phyloP scores from a whole-genome alignment of 2,888 invertebrate genomes.

The Poecilus cupreus region DNA sequence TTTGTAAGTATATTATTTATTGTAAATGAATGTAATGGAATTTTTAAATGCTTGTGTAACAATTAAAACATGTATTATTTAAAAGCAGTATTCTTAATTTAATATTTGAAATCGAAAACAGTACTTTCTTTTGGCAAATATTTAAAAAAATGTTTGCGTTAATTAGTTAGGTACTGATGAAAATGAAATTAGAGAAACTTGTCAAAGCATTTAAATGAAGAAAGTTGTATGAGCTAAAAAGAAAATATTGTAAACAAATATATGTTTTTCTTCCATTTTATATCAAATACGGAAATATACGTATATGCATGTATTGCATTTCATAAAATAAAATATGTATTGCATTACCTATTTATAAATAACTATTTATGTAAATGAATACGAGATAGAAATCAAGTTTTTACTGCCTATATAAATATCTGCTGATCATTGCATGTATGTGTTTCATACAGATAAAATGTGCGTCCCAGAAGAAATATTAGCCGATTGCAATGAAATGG shows the following conservation, averaged over 20 bases:
- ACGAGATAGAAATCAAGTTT: constrained; percentile 1
- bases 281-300: background rate
- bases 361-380: constrained; percentile 9
- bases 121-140: background rate
- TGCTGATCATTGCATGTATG: background rate
- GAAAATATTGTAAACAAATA: too few relatives aligned
- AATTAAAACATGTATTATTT: background rate
- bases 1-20: constrained; percentile 49
- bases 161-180: too few relatives aligned
- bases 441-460: constrained; percentile 78
- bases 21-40: background rate
- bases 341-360: background rate
- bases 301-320: background rate
- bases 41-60: too few relatives aligned
- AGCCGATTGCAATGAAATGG: constrained; percentile 81
- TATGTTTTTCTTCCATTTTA: too few relatives aligned
- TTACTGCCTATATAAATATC: constrained; percentile 55
- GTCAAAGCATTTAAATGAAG: background rate
- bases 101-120: background rate
- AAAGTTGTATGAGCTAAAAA: background rate
- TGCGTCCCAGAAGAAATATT: constrained; percentile 82
- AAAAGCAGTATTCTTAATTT: background rate
- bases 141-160: too few relatives aligned
- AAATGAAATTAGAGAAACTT: background rate
- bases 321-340: background rate